Base-by-base conservation (phyloP, 1,140 invertebrate species). In the Trichogramma pretiosum region DNA sequence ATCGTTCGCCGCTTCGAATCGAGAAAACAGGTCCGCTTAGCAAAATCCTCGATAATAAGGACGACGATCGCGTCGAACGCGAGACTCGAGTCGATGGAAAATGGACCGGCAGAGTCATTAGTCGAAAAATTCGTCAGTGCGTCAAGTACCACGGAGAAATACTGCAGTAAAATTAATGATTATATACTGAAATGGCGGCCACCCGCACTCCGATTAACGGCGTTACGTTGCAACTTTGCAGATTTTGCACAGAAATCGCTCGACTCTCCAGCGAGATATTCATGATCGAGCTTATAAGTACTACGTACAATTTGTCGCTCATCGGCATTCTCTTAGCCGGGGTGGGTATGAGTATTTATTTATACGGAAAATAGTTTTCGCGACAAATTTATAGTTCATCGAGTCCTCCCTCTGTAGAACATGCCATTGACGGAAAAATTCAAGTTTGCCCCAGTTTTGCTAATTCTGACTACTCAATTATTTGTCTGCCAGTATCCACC, bases 401-500 rank as follows among this genome's bases (percentile, higher is more conserved):
- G n/a, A n/a, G n/a, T n/a, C n/a, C n/a, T n/a, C n/a, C n/a, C n/a
- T n/a, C 24, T 11, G 1, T 11, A 46, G 44, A 46, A 30, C n/a
- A 46, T 38, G 44, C 44, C 44, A 3, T 26, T 46, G 2, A 17
- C 44, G 2, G 44, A 46, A 14, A 46, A 46, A 37, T 37, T 46
- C 13, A 46, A 46, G n/a, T 46, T 46, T 5, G 44, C 44, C 9
- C 44, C 44, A 7, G 44, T 46, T 2, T 14, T 46, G 10, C 18
- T 46, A 4, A 46, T 46, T 8, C 17, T 46, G 11, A 30, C 35
- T n/a, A 38, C 17, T 5, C 44, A 46, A 19, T 18, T 46, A 10
- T 46, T 46, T 10, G 44, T 46, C 18, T 46, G 44, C n/a, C 44
- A 46, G 16, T 46, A 46, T 30, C 35, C 44, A n/a, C 44, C 44